Evolutionary conservation across 2,797 vertebrate species (phyloP), one percentile per base, ranked within the genome.

Genomic region (Tiaroga cobitis): DNA sequence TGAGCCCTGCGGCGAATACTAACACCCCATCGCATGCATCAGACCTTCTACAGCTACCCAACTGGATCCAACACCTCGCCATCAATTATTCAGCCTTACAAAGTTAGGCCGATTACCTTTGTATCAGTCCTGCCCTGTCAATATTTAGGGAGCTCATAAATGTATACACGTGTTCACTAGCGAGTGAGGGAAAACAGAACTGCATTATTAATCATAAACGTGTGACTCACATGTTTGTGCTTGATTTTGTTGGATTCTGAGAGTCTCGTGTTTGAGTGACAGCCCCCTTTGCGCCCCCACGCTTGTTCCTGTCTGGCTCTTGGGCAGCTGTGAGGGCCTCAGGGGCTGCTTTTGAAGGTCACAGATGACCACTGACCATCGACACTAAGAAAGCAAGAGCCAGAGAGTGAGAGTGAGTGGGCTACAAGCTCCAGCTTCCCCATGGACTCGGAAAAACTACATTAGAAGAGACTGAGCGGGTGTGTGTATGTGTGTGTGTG

Each of bases 301-400:
- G 34, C 16, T 32, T 65, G 77, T 11, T 82, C 59, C 78, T 39
- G 24, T 6, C 39, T 32, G 24, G 43, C 74, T 43, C 54, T 75
- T 11, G 6, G 43, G 51, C 83, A 85, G 80, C 83, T 79, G 68
- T 37, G 80, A 56, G 43, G 16, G 72, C 89, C 73, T 29, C 43
- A 15, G 91, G 93, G 91, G 83, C 59, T 78, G 76, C 77, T 85
- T 89, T 86, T 89, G 87, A 93, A 94, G 92, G 91, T 93, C 92
- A 93, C 10, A 11, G 79, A 84, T 87, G 82, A 84, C 73, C 70
- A 82, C 54, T 84, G 86, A 87, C 82, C 86, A 81, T 73, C 29
- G 16, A 43, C 41, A 46, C 54, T 61, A 41, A 73, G 37, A 78
- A 34, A 13, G 69, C 39, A 77, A 83, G 69, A 81, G 29, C 65